Evolutionary conservation across 2,888 invertebrate genomes (phyloP), one percentile per base, ranked within the genome.

Genomic region (Sarcophaga carnaria): DNA sequence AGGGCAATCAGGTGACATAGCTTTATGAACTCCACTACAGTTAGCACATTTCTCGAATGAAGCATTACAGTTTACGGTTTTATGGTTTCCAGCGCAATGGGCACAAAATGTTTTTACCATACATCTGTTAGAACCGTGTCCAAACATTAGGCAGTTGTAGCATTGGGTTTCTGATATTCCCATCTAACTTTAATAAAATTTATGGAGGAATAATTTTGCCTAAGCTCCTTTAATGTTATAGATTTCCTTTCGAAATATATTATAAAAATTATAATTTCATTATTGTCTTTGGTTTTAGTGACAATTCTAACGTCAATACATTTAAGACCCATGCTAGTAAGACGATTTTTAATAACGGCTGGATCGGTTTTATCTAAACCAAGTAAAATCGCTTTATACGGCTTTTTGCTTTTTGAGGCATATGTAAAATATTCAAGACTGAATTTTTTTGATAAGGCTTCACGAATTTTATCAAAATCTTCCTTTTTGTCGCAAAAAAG

Each of bases 101-200:
- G 54, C 54, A 14, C 76, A 76, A 6, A 76, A 76, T 2, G 66
- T 37, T 76, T 76, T 76, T 3, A 76, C 76, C 12, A 22, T 76
- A 27, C 76, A 76, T 27, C 76, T 64, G 4, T 47, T 72, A 4
- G 60, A 62, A 3, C 72, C 72, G 60, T 45, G 72, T 0, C 72
- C 72, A 12, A 45, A 72, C 76, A 75, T 74, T 45, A 47, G 63
- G 62, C 74, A 74, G 62, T 74, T 63, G 20, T 74, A 63, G 11
- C 75, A 76, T 47, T 76, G 76, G 8, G 11, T 37, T 66, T 27
- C 17, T 66, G 75, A 17, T 54, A 47, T 25, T 76, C 64, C 66
- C 75, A 66, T 17, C 37, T 66, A 3, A 76, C 66, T 66, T 66
- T 76, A 4, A 76, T 14, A 11, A 5, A 66, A 14, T 66, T 37